Evolutionary conservation across 2,797 vertebrate genomes (phyloP).

Genomic region (Gastrophryne carolinensis): DNA sequence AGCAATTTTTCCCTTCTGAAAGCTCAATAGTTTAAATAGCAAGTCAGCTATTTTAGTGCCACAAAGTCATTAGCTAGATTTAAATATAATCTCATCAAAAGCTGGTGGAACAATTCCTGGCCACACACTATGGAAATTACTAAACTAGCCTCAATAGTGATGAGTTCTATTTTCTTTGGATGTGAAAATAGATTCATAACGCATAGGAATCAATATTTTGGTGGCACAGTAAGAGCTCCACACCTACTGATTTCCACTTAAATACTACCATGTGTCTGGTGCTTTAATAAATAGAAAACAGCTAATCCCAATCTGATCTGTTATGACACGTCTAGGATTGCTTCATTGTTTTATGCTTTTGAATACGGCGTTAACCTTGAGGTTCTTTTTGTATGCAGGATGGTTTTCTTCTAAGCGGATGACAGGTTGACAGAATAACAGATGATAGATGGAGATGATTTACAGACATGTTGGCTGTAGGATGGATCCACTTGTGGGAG

Average conservation of each 20-base stretch:
- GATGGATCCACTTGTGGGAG: conserved; percentile 22
- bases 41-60: too few relatives aligned
- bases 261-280: conserved; percentile 24
- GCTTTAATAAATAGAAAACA: conserved; percentile 6
- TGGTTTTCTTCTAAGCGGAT: conserved; percentile 17
- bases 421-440: conserved; percentile 23
- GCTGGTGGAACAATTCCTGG: background rate
- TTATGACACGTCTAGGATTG: conserved; percentile 34
- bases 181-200: too few relatives aligned
- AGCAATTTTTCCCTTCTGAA: too few relatives aligned
- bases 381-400: background rate
- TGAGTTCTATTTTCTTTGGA: conserved; percentile 2
- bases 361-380: conserved; percentile 8
- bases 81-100: background rate
- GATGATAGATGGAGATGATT: conserved; percentile 30
- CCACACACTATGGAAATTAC: background rate
- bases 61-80: background rate
- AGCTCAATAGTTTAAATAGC: too few relatives aligned
- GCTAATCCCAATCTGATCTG: conserved; percentile 30
- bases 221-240: background rate
- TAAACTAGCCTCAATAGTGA: background rate
- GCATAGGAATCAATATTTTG: too few relatives aligned
- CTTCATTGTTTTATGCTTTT: background rate
- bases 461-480: conserved; percentile 25
- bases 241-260: conserved; percentile 13